Conservation (phyloP, 64 coral and sea anemone species). For the Dendronephthya gigantea region DNA sequence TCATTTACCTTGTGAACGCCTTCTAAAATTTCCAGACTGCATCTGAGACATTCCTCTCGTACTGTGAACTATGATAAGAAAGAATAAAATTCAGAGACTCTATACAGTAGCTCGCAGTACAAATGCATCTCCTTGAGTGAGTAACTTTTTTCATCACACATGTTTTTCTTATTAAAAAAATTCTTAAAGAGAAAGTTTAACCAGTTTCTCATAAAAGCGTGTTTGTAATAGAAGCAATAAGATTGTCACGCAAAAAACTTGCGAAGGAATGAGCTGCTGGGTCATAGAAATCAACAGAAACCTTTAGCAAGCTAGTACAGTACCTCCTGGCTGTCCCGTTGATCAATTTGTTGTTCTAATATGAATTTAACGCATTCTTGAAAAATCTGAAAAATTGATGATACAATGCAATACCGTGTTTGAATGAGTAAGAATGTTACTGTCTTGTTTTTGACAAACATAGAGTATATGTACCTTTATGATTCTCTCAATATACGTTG, state of each 20-base stretch:
- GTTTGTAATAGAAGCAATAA: too few relatives aligned
- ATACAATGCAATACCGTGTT: not conserved
- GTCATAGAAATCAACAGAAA: not conserved
- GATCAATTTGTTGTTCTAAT: conserved; percentile 27
- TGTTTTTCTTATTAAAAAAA: too few relatives aligned
- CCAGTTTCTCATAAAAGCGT: too few relatives aligned
- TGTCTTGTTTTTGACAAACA: not conserved
- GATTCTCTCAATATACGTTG: conserved; percentile 61
- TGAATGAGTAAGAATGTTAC: not conserved
- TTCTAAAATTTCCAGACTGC: conserved; percentile 48
- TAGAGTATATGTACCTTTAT: conserved; percentile 39
- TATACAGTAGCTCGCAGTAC: too few relatives aligned
- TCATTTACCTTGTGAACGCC: conserved; percentile 39
- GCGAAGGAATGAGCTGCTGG: too few relatives aligned
- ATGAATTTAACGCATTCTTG: conserved; percentile 67
- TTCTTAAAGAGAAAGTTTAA: too few relatives aligned
- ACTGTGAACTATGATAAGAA: conserved; percentile 27
- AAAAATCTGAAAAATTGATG: conserved; percentile 44
- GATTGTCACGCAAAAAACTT: too few relatives aligned
- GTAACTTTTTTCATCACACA: too few relatives aligned
- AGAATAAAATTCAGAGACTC: not conserved
- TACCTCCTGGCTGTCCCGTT: not conserved
- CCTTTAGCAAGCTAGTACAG: not conserved
- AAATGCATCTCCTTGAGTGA: too few relatives aligned
- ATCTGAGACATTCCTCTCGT: conserved; percentile 33